Base-by-base conservation (phyloP, 2,797 vertebrate species). In the Rhyacichthys aspro region DNA sequence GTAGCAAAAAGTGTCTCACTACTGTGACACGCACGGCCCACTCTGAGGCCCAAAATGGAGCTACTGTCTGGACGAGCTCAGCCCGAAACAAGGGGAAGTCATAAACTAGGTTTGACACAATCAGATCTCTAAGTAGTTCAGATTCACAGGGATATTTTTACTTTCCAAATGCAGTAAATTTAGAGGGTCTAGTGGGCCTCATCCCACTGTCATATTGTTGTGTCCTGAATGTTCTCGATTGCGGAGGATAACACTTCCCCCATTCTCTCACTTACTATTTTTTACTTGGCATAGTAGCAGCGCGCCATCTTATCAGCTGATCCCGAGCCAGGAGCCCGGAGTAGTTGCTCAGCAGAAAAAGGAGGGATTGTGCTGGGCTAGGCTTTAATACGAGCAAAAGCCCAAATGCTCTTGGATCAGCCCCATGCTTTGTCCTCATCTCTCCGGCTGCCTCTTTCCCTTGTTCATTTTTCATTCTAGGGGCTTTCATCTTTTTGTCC, bases 331-430 rank as follows among this genome's bases (percentile, higher is more conserved):
- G 88, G 79, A 83, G 61, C 91, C 84, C 63, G 85, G 84, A 91
- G 91, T 72, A 72, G 84, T 88, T 82, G 85, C 88, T 89, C 83
- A 90, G 86, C 88, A 88, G 87, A 92, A 93, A 88, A 80, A 70
- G 69, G 67, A 67, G 44, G 55, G 72, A 83, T 79, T 79, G 82
- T 76, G 78, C 81, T 85, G 67, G 83, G 74, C 82, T 84, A 28
- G 64, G 83, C 83, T 86, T 68, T 72, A 83, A 81, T 69, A 78
- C 38, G 55, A 72, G 82, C 82, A 79, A 79, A 75, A 75, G 69
- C 62, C 67, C 74, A 63, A 84, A 78, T 59, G 73, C 79, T 82
- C 74, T 82, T 73, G 83, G 80, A 85, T 82, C 82, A 73, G 74
- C 74, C 84, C 70, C 58, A 54, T 72, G 67, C 78, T 84, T 85